Conservation (phyloP, 2,888 invertebrate species). For the Diplazon laetatorius region DNA sequence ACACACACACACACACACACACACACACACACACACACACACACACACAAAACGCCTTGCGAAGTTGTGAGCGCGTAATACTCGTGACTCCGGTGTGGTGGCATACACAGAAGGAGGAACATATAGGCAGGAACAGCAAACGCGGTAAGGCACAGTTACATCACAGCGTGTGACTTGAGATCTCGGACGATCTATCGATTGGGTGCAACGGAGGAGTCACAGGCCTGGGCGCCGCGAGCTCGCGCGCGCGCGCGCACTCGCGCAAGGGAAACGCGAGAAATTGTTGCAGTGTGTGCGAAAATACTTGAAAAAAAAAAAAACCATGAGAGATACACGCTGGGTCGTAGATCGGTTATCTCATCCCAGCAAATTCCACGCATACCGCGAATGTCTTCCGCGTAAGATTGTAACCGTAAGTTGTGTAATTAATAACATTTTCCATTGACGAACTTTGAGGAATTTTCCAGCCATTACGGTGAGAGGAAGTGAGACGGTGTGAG, state of each 20-base stretch:
- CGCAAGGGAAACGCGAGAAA: constrained; percentile 45
- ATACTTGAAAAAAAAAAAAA: constrained; percentile 46
- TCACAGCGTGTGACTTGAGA: constrained; percentile 63
- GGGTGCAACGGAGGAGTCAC: constrained; percentile 8
- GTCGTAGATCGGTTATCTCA: constrained; percentile 54
- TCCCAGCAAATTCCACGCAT: constrained; percentile 43
- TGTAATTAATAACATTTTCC: constrained; percentile 61
- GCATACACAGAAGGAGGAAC: constrained; percentile 24
- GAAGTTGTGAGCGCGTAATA: constrained; percentile 53
- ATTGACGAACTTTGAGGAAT: constrained; percentile 59
- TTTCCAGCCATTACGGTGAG: constrained; percentile 3
- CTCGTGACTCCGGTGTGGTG: constrained; percentile 46
- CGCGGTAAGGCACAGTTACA: constrained; percentile 48
- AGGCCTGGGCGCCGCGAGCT: not conserved
- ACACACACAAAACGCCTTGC: constrained; percentile 12
- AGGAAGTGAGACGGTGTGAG: not conserved
- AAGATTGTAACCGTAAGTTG: constrained; percentile 28
- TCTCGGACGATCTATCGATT: constrained; percentile 59
- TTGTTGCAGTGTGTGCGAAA: constrained; percentile 39
- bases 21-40: too few relatives aligned
- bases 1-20: too few relatives aligned
- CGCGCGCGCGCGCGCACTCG: too few relatives aligned
- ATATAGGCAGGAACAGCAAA: constrained; percentile 51
- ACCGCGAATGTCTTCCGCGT: constrained; percentile 55
- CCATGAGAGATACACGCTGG: constrained; percentile 36